Conservation (phyloP, 1,140 invertebrate species). For the Sycophaga agraensis region DNA sequence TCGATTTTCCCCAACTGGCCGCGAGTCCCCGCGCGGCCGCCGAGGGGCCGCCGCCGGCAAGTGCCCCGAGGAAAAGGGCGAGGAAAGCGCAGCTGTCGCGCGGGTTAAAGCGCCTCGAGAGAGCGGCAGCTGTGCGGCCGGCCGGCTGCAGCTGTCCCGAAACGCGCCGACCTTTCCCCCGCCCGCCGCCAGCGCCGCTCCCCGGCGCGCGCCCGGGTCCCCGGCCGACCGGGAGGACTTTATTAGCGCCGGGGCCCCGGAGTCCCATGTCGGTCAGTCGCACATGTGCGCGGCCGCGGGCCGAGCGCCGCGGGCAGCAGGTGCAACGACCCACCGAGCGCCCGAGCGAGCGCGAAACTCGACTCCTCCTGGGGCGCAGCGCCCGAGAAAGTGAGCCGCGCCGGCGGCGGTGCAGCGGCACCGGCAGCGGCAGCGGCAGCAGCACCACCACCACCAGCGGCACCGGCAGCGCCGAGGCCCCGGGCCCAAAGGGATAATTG, state of each 20-base stretch:
- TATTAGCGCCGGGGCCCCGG: no score
- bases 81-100: constrained; percentile 35
- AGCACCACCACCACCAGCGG: neutral
- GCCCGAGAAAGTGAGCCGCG: neutral
- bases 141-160: constrained; percentile 33
- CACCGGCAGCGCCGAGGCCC: constrained; percentile 5
- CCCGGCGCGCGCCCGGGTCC: no score
- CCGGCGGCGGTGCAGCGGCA: neutral
- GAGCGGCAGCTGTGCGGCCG: constrained; percentile 31
- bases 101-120: constrained; percentile 34
- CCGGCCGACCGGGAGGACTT: no score
- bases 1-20: constrained; percentile 25
- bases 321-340: constrained; percentile 25
- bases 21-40: no score
- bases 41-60: no score
- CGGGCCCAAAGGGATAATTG: no score
- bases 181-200: neutral
- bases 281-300: neutral
- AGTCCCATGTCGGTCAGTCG: constrained; percentile 25
- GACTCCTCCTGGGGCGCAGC: no score
- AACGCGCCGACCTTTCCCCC: constrained; percentile 25
- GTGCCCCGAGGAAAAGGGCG: constrained; percentile 14
- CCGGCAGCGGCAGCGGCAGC: no score
- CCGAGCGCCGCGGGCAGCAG: constrained; percentile 19
- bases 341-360: constrained; percentile 12